Percentiles rank a stretch among this genome's conserved stretches.
Conservation (phyloP, 1,140 invertebrate genomes). For the Eulimnadia texana region DNA sequence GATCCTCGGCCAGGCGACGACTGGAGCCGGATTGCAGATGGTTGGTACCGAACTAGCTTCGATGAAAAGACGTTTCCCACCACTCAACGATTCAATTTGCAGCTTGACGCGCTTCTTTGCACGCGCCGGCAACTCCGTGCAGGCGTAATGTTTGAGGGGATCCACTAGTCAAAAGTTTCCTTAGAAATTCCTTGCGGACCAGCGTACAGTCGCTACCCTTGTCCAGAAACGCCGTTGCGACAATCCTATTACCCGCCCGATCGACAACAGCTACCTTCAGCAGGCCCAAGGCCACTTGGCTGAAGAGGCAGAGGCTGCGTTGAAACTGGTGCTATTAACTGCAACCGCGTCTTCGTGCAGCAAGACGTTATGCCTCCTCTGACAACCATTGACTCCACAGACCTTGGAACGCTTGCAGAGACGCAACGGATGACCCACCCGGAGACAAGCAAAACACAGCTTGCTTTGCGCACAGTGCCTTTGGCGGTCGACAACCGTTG, state of each 20-base stretch:
- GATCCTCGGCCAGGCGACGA: background rate
- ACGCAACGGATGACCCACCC: background rate
- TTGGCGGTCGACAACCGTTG: background rate
- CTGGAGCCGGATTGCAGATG: background rate
- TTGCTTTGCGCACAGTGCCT: background rate
- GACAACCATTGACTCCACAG: background rate
- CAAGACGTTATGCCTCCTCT: background rate
- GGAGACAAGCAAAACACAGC: background rate
- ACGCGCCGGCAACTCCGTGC: background rate
- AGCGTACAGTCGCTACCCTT: constrained; percentile 8
- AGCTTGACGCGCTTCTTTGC: background rate
- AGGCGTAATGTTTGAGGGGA: background rate
- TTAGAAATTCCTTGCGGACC: constrained; percentile 2
- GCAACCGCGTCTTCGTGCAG: background rate
- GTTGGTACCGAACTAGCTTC: constrained; percentile 1
- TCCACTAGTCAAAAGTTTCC: background rate
- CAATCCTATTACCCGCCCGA: background rate
- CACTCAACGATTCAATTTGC: background rate
- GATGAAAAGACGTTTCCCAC: background rate
- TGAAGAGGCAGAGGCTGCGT: background rate
- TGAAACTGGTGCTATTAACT: background rate
- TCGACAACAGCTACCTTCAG: background rate
- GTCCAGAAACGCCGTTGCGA: background rate
- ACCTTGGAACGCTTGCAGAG: background rate
- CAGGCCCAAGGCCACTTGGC: background rate